Base-by-base conservation (phyloP, 2,113 vertebrate genomes). In the Scomber colias region DNA sequence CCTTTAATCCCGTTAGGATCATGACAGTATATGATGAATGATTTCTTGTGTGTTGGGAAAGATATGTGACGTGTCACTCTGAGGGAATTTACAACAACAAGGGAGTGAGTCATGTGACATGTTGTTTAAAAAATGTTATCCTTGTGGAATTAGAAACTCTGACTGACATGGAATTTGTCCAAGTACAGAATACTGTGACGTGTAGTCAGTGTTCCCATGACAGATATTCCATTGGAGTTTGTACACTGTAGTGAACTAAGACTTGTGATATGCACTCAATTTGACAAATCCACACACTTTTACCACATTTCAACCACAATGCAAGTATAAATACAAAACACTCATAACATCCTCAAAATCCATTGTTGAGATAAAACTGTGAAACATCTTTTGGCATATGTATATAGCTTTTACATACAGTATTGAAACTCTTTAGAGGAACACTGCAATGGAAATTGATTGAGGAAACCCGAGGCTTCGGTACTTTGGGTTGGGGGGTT, bases 301-400 rank as follows among this genome's bases (percentile, higher is more conserved):
- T 15, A 74, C 55, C 13, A 55, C 56, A 46, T 68, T 67, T 71
- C 12, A 65, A 73, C 9, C 49, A 77, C 48, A 50, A 17, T 15
- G n/a, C 5, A 60, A 19, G 16, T 11, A 71, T 31, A 68, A 48
- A 30, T 15, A 77, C 46, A 77, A 66, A 65, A 21, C 31, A 19
- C 17, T 56, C 12, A 31, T 21, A 59, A 60, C 24, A 21, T 1
- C 21, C 17, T 44, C 9, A 53, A 60, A 61, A 24, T 24, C 11
- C 27, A 56, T 66, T 46, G 11, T 59, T 40, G 44, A 14, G 45
- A 45, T 19, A 24, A 48, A 24, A 46, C 5, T 45, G 9, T 55
- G 27, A 5, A 40, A 40, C 35, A 40, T 7, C 9, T 40, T 40
- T 9, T 9, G 35, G 35, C 35, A 56, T 21, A 56, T 56, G 12